Conservation (phyloP, 2,888 invertebrate genomes). For the Mechanitis messenoides region DNA sequence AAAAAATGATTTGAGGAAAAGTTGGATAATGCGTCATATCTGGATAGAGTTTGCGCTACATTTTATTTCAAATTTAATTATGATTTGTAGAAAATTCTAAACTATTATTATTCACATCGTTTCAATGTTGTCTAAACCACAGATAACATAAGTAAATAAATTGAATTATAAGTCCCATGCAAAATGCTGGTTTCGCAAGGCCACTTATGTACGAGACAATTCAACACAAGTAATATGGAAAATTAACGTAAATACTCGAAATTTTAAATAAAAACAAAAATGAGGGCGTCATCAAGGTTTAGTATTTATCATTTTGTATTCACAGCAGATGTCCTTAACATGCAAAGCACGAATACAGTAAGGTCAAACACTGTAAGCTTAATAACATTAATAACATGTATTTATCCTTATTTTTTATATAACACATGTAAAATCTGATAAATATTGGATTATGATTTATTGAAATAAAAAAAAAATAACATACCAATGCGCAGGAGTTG, state of each 20-base stretch:
- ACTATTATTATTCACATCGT: background rate
- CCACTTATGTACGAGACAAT: constrained; percentile 10
- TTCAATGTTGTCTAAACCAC: constrained; percentile 6
- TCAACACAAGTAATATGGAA: background rate
- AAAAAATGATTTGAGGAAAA: too few relatives aligned
- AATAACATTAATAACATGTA: background rate
- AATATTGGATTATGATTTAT: background rate
- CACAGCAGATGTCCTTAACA: constrained; percentile 17
- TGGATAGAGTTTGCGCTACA: background rate
- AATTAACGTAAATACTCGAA: background rate
- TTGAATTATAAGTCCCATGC: constrained; percentile 16
- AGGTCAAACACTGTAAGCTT: background rate
- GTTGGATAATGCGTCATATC: too few relatives aligned
- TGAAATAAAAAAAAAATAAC: constrained; percentile 19
- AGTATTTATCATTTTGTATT: constrained; percentile 1
- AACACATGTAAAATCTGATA: background rate
- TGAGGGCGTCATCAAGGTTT: constrained; percentile 2
- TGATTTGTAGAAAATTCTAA: too few relatives aligned
- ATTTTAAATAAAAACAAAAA: background rate
- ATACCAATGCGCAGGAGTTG: constrained; percentile 69
- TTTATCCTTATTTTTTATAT: background rate
- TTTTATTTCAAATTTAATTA: background rate
- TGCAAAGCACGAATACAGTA: constrained; percentile 1
- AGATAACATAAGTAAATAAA: constrained; percentile 12
- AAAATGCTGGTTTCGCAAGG: constrained; percentile 16